Conservation (phyloP, 1,140 invertebrate species). For the honey bee (Apis mellifera) region Amel_HAv3.1 CM009931.2:11432501-11433000, state of each 20-base stretch:
- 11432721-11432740: too few species aligned
- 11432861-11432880: not conserved
- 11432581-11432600: not conserved
- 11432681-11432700: not conserved
- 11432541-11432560: constrained; percentile 11
- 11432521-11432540: constrained; percentile 21
- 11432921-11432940: constrained; percentile 3
- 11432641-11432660: constrained; percentile 15
- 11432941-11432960: constrained; percentile 7
- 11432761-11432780: constrained; percentile 6
- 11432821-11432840: too few species aligned
- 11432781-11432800: not conserved
- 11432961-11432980: constrained; percentile 6
- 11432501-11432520: constrained; percentile 36
- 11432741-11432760: not conserved
- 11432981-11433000: not conserved
- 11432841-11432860: not conserved
- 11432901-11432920: not conserved
- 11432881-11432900: not conserved
- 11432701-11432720: not conserved
- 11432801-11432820: not conserved
- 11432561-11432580: constrained; percentile 21
- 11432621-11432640: constrained; percentile 20
- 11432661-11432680: constrained; percentile 29
- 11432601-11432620: constrained; percentile 30